Conservation (phyloP, 2,888 invertebrate species). For the Hirtodrosophila confusa region DNA sequence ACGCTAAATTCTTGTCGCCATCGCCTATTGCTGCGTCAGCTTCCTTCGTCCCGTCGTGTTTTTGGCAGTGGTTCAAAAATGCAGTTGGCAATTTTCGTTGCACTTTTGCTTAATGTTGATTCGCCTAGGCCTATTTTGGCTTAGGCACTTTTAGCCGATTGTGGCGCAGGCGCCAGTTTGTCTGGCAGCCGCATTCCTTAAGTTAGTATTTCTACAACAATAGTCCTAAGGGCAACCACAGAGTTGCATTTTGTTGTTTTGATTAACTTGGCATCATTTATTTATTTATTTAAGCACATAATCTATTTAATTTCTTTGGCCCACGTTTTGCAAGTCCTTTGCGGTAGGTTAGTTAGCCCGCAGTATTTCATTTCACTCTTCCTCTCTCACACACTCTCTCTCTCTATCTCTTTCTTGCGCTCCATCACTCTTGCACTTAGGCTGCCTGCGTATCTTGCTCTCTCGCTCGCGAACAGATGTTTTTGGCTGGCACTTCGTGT, state of each 20-base stretch:
- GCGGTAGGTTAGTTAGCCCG: constrained; percentile 72
- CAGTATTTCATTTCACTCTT: constrained; percentile 22
- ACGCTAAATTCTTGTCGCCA: constrained; percentile 28
- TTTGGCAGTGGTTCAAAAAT: constrained; percentile 65
- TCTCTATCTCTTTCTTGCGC: constrained; percentile 1
- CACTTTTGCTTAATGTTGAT: constrained; percentile 72
- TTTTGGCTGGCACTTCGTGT: constrained; percentile 38
- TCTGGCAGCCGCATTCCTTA: constrained; percentile 16
- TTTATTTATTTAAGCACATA: constrained; percentile 37
- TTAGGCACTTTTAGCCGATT: constrained; percentile 40
- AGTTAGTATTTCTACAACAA: constrained; percentile 17
- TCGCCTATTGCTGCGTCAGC: constrained; percentile 28
- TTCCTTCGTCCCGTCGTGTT: constrained; percentile 52
- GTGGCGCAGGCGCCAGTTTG: constrained; percentile 71
- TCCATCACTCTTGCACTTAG: constrained; percentile 2
- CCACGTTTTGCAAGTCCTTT: constrained; percentile 47
- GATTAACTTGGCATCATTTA: constrained; percentile 35
- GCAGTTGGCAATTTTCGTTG: constrained; percentile 58
- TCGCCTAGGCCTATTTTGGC: constrained; percentile 71
- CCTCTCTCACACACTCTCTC: constrained; percentile 5
- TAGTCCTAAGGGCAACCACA: not conserved
- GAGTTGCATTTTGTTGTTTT: constrained; percentile 22
- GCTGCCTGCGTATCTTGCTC: constrained; percentile 5
- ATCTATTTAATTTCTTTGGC: constrained; percentile 52
- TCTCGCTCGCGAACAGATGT: constrained; percentile 55